These are phyloP conservation scores for Drosophila sordidula DNA, from an alignment of 2,888 invertebrate species.

Conservation along the genomic window DNA sequence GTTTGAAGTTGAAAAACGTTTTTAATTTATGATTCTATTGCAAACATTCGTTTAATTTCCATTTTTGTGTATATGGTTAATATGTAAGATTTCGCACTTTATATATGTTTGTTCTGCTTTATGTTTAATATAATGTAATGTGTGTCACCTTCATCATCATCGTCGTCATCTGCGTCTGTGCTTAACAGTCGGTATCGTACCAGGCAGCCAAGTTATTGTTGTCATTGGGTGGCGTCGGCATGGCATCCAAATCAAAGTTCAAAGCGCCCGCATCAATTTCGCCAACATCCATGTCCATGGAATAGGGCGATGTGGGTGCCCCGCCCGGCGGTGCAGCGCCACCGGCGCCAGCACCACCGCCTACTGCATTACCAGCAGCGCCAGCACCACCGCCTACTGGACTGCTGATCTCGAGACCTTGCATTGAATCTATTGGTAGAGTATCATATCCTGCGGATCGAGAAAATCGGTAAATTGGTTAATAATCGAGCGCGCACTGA, in stretches of 20 bases:
- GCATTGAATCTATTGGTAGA: conserved; percentile 98
- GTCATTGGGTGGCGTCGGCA: conserved; percentile 93
- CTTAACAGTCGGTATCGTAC: conserved; percentile 98
- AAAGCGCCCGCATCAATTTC: conserved; percentile 90
- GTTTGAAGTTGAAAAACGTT: conserved; percentile 23
- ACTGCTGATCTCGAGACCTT: conserved; percentile 94
- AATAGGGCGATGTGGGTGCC: conserved; percentile 87
- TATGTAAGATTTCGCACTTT: conserved; percentile 58
- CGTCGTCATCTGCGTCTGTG: conserved; percentile 27
- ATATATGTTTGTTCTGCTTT: conserved; percentile 38
- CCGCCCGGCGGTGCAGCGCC: conserved; percentile 81
- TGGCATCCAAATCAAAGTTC: conserved; percentile 92
- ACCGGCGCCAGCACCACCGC: conserved; percentile 68
- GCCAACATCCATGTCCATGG: conserved; percentile 95
- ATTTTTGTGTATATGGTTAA: conserved; percentile 67
- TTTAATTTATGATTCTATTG: conserved; percentile 74
- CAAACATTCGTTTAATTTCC: conserved; percentile 76
- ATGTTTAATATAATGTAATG: conserved; percentile 50
- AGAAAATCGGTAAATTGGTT: conserved; percentile 39
- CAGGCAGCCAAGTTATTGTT: conserved; percentile 97
- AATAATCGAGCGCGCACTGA: neutral
- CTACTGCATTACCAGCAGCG: conserved; percentile 67
- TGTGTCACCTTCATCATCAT: conserved; percentile 15
- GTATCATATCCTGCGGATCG: conserved; percentile 94
- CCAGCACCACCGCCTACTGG: conserved; percentile 81